A percentile compares a stretch with the other conserved stretches of the same genome.
Conservation (phyloP, 1,140 invertebrate species). For the Nautilus pompilius region DNA sequence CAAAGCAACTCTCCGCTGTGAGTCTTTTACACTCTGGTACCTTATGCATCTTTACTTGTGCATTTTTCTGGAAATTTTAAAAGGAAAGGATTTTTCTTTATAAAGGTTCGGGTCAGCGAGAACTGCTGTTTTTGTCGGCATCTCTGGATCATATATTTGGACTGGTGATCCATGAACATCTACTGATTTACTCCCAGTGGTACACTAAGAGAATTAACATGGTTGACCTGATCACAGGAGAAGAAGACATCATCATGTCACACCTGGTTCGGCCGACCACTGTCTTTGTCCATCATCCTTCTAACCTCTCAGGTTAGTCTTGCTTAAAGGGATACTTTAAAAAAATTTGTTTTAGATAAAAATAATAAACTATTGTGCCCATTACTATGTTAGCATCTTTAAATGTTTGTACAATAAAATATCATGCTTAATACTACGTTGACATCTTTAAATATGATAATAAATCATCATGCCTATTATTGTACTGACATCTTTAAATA, state of each 20-base stretch:
- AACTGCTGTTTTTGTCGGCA: conserved; percentile 18
- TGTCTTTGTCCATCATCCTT: conserved; percentile 25
- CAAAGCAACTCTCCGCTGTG: too few species aligned
- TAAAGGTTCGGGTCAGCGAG: conserved; percentile 13
- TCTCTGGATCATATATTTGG: conserved; percentile 22
- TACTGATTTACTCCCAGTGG: conserved; percentile 31
- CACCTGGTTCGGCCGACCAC: conserved; percentile 26
- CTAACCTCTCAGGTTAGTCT: conserved; percentile 18
- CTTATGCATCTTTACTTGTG: too few species aligned
- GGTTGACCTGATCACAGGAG: conserved; percentile 28
- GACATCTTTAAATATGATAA: too few species aligned
- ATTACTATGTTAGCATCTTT: too few species aligned
- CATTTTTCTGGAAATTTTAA: background rate
- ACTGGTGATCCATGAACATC: conserved; percentile 20
- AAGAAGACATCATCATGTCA: conserved; percentile 13
- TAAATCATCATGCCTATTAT: too few species aligned
- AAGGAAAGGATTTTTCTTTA: background rate
- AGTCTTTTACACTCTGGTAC: too few species aligned
- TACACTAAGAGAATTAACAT: conserved; percentile 21
- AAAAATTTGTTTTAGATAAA: too few species aligned
- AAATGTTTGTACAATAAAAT: too few species aligned
- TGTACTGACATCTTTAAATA: too few species aligned
- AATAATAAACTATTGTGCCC: too few species aligned
- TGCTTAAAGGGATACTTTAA: too few species aligned
- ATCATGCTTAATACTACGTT: too few species aligned